Evolutionary conservation across 2,888 invertebrate species (phyloP).

Genomic region (Hedya salicella): DNA sequence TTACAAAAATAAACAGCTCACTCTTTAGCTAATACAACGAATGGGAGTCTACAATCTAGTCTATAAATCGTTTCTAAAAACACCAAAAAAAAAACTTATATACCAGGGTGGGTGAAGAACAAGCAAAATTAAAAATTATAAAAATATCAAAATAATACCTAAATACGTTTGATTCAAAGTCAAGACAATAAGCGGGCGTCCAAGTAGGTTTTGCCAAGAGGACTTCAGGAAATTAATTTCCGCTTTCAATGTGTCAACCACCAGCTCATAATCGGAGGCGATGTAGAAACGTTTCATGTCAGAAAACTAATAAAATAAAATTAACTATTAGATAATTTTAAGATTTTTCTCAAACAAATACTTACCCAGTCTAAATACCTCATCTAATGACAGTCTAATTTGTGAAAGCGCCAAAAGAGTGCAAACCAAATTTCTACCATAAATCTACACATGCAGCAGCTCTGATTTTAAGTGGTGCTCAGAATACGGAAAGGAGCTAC

Average conservation of each 20-base stretch:
- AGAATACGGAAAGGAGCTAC: too few species aligned
- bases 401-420: background rate
- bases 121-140: conserved; percentile 59
- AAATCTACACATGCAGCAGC: too few species aligned
- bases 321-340: conserved; percentile 43
- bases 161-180: conserved; percentile 94
- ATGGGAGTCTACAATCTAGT: conserved; percentile 40
- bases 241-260: conserved; percentile 98
- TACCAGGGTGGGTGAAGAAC: conserved; percentile 51
- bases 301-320: conserved; percentile 91
- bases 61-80: conserved; percentile 31
- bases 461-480: too few species aligned
- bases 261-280: conserved; percentile 98
- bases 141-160: conserved; percentile 86
- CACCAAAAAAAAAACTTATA: conserved; percentile 7
- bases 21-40: conserved; percentile 6
- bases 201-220: conserved; percentile 99
- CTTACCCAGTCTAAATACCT: background rate
- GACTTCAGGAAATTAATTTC: conserved; percentile 99
- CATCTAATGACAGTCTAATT: background rate
- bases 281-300: conserved; percentile 99
- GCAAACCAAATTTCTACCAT: too few species aligned
- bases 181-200: conserved; percentile 97
- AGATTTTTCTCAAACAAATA: conserved; percentile 46
- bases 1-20: background rate